These are phyloP conservation scores for Microcebus lehilahytsara DNA, from an alignment of 2,113 vertebrate genomes.

Conservation along the genomic window DNA sequence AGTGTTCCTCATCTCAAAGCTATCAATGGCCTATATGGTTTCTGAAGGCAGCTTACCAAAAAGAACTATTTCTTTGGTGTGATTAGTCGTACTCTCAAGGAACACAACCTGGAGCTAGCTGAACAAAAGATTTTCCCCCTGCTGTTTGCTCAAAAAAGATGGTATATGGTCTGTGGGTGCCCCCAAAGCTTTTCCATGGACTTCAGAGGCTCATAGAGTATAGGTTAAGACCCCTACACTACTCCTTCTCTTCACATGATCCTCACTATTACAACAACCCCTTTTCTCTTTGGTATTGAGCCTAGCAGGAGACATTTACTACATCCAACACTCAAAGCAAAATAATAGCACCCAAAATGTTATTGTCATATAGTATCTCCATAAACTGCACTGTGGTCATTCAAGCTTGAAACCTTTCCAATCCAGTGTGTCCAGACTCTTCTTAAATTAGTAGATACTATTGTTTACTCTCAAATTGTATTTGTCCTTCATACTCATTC, in stretches of 20 bases:
- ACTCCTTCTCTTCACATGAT: not conserved
- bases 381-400: not conserved
- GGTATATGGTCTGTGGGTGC: not conserved
- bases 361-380: not conserved
- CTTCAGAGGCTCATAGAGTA: not conserved
- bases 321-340: not conserved
- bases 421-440: not conserved
- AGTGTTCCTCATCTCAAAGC: conserved; percentile 45
- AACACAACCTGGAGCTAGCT: not conserved
- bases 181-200: not conserved
- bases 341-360: conserved; percentile 21
- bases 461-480: not conserved
- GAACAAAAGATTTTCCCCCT: not conserved
- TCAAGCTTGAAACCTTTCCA: not conserved
- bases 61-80: not conserved
- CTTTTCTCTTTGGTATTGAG: conserved; percentile 15
- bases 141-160: not conserved
- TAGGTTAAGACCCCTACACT: not conserved
- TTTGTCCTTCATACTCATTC: not conserved
- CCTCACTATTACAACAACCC: not conserved
- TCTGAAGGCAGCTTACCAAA: conserved; percentile 42
- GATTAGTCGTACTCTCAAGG: conserved; percentile 7
- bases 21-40: conserved; percentile 43
- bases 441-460: not conserved
- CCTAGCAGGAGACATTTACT: not conserved